Base-by-base conservation (phyloP, 2,888 invertebrate species). In the Nebria salina region DNA sequence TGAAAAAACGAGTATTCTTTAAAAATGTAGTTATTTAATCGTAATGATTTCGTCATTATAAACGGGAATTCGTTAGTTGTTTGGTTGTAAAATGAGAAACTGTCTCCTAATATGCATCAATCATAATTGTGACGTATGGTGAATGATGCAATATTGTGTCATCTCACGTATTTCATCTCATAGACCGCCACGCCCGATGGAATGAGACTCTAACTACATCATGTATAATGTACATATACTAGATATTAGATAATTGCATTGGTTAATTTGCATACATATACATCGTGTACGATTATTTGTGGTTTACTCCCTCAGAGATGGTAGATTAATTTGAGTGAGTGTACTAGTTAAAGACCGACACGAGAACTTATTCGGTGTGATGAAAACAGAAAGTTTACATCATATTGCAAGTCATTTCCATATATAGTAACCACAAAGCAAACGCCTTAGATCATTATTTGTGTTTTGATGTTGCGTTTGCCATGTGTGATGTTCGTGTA, bases 311-410 rank as follows among this genome's bases (percentile, higher is more conserved):
- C 26, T 70, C 15, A 34, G 13, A 15, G 70, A 15, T 70, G 34
- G 3, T 20, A 70, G 25, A 70, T 15, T 70, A 26, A 6, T 70
- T 5, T 20, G 13, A 11, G 70, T 54, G 13, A 54, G 34, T 34
- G 34, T 34, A 34, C 34, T 54, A 54, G 13, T 13, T 54, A 54
- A 54, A 54, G 54, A 54, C 54, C 54, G 54, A 13, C 54, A 54
- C 34, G 34, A 70, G 20, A 20, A 26, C 34, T 1, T 70, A 34
- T 70, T 68, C 15, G 25, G 70, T 26, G 34, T 70, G 70, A 70
- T 70, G 70, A 70, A 26, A 70, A 66, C 66, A 25, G 66, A 66
- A 66, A 70, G 70, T 70, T 70, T 11, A 70, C 70, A 66, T 66
- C 34, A 34, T 20, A 70, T 25, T 66, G 66, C 70, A 34, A 70